Conservation (phyloP, 2,113 vertebrate species). For the Ondatra zibethicus region DNA sequence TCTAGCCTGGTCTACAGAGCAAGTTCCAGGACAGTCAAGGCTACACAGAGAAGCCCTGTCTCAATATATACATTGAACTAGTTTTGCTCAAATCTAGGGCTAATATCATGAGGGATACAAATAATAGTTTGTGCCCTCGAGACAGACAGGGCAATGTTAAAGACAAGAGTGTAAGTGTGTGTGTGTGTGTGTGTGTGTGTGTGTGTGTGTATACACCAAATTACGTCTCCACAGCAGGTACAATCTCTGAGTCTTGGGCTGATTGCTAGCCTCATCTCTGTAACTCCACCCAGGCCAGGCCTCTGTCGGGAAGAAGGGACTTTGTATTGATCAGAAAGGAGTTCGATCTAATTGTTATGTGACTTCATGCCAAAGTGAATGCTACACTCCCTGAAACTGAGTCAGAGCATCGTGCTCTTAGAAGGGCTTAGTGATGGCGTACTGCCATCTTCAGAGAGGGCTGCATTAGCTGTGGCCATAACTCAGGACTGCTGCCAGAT, state of each 20-base stretch:
- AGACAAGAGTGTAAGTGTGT: neutral
- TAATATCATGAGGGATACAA: neutral
- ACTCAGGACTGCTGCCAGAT: neutral
- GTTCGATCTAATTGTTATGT: neutral
- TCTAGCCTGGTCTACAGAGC: neutral
- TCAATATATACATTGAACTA: neutral
- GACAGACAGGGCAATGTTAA: neutral
- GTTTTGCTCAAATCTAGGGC: neutral
- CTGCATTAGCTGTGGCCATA: neutral
- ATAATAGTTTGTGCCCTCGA: neutral
- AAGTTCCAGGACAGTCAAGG: neutral
- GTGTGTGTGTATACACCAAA: neutral
- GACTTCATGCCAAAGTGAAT: conserved; percentile 40
- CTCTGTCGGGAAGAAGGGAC: neutral
- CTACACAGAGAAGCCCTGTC: neutral
- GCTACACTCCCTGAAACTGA: neutral
- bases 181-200: neutral
- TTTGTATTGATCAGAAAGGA: neutral
- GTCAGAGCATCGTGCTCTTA: neutral
- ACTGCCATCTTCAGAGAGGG: neutral
- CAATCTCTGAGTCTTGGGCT: neutral
- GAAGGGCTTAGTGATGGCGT: neutral
- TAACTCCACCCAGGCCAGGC: neutral
- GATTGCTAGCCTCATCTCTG: neutral
- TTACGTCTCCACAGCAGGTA: neutral